phyloP scores from a whole-genome alignment of 2,113 vertebrate species.

The Camelus bactrianus region DNA sequence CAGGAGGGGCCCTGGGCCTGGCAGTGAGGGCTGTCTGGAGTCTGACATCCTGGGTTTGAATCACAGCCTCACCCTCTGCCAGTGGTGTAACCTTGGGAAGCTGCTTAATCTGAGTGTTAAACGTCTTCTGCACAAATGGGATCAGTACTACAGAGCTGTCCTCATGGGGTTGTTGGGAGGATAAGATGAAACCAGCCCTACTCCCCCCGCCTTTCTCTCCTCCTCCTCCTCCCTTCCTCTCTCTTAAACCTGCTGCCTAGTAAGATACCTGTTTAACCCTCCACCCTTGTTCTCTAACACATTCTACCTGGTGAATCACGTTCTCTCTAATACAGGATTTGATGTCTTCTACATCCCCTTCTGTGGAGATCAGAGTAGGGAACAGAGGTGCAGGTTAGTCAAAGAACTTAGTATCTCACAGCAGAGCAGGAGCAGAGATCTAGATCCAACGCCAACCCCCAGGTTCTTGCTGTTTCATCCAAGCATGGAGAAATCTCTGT shows the following conservation, averaged over 20 bases:
- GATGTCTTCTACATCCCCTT: background rate
- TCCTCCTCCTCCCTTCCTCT: background rate
- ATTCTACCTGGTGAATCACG: background rate
- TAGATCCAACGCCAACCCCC: background rate
- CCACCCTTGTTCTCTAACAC: background rate
- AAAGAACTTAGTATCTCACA: background rate
- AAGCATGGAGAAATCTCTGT: background rate
- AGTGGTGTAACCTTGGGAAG: background rate
- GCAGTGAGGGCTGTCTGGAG: rapidly evolving
- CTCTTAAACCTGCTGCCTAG: background rate
- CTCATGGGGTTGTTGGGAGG: no score
- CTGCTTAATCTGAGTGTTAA: background rate
- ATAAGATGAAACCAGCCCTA: background rate
- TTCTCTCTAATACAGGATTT: no score
- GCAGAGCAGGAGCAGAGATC: background rate
- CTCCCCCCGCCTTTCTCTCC: no score
- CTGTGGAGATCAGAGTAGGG: background rate
- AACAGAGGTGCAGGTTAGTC: no score
- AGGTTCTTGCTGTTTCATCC: background rate
- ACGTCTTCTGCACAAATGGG: background rate
- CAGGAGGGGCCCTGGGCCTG: rapidly evolving
- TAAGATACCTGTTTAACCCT: background rate
- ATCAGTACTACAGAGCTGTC: background rate
- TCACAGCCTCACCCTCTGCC: background rate
- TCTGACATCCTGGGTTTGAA: rapidly evolving